Percentiles rank a stretch among this genome's conserved stretches.
Evolutionary conservation across 2,888 invertebrate species (phyloP).

Genomic region (Rhamnusium bicolor): DNA sequence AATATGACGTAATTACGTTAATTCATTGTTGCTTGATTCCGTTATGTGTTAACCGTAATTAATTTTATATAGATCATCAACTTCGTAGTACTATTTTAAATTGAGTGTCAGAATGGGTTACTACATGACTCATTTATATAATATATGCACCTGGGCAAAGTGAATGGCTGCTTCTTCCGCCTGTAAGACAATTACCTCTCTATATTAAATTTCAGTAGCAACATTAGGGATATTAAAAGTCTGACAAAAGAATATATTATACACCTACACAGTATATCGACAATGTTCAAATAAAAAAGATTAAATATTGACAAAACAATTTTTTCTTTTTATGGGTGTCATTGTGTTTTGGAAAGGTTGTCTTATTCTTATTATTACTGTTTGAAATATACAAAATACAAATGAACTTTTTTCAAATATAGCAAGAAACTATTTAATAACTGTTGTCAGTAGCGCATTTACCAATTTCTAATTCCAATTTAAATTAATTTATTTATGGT

Average conservation of each 20-base stretch:
- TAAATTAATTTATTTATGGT: no score
- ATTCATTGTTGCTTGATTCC: constrained; percentile 12
- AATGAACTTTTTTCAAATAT: no score
- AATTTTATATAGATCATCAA: not conserved
- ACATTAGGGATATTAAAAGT: not conserved
- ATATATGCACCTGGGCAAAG: not conserved
- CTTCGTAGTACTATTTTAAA: not conserved
- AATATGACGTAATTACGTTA: constrained; percentile 3
- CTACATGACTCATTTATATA: not conserved
- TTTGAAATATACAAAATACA: no score
- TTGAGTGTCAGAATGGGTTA: not conserved
- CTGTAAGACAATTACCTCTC: not conserved
- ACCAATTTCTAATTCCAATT: no score
- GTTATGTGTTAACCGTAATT: constrained; percentile 7
- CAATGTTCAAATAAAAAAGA: not conserved
- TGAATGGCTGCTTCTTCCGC: not conserved
- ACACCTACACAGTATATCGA: not conserved
- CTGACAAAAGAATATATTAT: not conserved
- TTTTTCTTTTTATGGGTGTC: no score
- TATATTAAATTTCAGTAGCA: not conserved
- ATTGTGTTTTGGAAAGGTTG: no score
- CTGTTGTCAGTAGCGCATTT: no score
- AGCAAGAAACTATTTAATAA: no score
- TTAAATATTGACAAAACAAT: not conserved
- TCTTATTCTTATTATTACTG: no score